Evolutionary conservation across 30 jellyfish, hydroid and myxozoan species (phyloP).

Genomic region (Aurelia aurita complex sp. Pacific): DNA sequence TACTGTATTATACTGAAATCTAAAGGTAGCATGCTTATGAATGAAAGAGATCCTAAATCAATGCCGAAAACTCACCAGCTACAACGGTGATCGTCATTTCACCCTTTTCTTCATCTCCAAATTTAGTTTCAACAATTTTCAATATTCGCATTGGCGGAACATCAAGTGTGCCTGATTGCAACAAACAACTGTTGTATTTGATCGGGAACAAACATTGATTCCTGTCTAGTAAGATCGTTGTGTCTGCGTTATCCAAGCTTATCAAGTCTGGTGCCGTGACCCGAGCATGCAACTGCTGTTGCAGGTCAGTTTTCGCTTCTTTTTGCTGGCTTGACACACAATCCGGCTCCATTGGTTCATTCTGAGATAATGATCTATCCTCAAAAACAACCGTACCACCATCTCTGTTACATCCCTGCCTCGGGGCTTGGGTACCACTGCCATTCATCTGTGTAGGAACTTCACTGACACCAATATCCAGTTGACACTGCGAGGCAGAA

Average conservation of each 20-base stretch:
- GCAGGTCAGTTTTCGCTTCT: neutral
- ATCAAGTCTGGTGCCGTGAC: slow-evolving; percentile 29
- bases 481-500: slow-evolving; percentile 57
- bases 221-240: slow-evolving; percentile 69
- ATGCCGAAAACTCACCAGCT: slow-evolving; percentile 50
- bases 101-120: slow-evolving; percentile 38
- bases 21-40: too few relatives aligned
- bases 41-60: too few relatives aligned
- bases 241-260: slow-evolving; percentile 14
- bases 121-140: slow-evolving; percentile 32
- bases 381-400: neutral
- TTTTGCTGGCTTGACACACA: neutral
- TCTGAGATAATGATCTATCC: neutral
- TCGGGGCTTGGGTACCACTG: too few relatives aligned
- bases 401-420: neutral
- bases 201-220: slow-evolving; percentile 72
- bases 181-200: slow-evolving; percentile 61
- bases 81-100: slow-evolving; percentile 67
- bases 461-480: neutral
- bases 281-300: neutral
- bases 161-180: slow-evolving; percentile 70
- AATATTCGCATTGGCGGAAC: slow-evolving; percentile 65
- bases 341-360: neutral
- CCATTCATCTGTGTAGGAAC: neutral
- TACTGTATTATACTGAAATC: too few relatives aligned